These are phyloP conservation scores for Pseudomugil gertrudae DNA, from an alignment of 2,797 vertebrate species.

Conservation along the genomic window DNA sequence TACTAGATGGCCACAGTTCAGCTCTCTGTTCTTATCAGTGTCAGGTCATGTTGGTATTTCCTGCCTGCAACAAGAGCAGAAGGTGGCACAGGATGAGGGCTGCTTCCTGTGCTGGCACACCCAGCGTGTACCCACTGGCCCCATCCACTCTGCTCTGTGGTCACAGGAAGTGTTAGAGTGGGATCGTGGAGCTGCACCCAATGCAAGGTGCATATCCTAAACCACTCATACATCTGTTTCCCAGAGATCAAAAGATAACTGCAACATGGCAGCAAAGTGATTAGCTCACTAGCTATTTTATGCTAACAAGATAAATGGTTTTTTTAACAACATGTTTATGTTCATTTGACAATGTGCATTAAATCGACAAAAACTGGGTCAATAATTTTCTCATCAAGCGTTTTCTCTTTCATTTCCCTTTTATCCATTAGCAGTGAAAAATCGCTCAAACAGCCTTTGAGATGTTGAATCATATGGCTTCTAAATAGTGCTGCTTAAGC, in stretches of 20 bases:
- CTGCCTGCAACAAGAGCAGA: slow-evolving; percentile 70
- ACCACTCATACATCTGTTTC: slow-evolving; percentile 34
- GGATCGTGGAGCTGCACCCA: slow-evolving; percentile 3
- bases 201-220: slow-evolving; percentile 12
- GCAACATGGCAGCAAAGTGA: background rate
- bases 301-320: background rate
- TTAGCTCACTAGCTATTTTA: slow-evolving; percentile 23
- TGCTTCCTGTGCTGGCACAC: slow-evolving; percentile 81
- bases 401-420: slow-evolving; percentile 7
- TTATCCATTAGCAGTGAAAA: background rate
- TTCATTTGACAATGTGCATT: background rate
- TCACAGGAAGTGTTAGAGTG: slow-evolving; percentile 28
- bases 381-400: slow-evolving; percentile 10
- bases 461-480: slow-evolving; percentile 4
- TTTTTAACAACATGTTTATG: background rate
- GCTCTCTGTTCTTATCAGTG: slow-evolving; percentile 76
- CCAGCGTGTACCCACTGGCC: slow-evolving; percentile 59
- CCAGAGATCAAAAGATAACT: slow-evolving; percentile 40
- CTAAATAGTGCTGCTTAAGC: slow-evolving; percentile 4
- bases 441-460: slow-evolving; percentile 12
- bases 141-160: slow-evolving; percentile 18
- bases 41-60: slow-evolving; percentile 80
- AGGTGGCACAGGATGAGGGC: slow-evolving; percentile 81
- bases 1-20: slow-evolving; percentile 54
- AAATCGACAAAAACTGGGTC: background rate